Evolutionary conservation across 2,113 vertebrate genomes (phyloP).

Genomic region (Psammodynastes pulverulentus): DNA sequence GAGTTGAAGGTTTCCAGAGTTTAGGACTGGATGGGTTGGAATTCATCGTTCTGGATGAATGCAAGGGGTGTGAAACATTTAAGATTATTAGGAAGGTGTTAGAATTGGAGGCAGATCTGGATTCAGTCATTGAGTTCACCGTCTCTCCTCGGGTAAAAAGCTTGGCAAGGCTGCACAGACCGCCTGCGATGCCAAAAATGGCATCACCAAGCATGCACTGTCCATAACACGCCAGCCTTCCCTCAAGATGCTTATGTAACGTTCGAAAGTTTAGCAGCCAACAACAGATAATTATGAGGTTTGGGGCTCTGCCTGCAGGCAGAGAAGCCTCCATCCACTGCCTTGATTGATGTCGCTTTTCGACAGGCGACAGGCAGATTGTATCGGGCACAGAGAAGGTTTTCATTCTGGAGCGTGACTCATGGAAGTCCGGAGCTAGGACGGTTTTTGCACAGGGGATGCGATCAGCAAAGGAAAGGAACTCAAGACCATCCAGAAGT

Average conservation of each 20-base stretch:
- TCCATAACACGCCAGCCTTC: neutral
- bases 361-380: neutral
- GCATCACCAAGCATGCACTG: neutral
- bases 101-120: neutral
- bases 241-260: neutral
- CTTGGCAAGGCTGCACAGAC: neutral
- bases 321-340: neutral
- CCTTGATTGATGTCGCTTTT: neutral
- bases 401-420: neutral
- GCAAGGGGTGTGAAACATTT: neutral
- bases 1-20: neutral
- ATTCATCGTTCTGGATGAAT: neutral
- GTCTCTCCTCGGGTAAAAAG: neutral
- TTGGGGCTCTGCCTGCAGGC: neutral
- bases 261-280: neutral
- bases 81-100: neutral
- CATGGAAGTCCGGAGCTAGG: rapidly evolving
- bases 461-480: neutral
- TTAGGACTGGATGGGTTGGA: neutral
- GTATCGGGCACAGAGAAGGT: neutral
- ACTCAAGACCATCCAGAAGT: neutral
- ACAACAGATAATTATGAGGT: neutral
- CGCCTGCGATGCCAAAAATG: neutral
- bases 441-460: neutral
- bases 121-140: neutral